Evolutionary conservation across 2,113 vertebrate species (phyloP), one percentile per base, ranked within the genome.

Genomic region (Pterocles gutturalis): DNA sequence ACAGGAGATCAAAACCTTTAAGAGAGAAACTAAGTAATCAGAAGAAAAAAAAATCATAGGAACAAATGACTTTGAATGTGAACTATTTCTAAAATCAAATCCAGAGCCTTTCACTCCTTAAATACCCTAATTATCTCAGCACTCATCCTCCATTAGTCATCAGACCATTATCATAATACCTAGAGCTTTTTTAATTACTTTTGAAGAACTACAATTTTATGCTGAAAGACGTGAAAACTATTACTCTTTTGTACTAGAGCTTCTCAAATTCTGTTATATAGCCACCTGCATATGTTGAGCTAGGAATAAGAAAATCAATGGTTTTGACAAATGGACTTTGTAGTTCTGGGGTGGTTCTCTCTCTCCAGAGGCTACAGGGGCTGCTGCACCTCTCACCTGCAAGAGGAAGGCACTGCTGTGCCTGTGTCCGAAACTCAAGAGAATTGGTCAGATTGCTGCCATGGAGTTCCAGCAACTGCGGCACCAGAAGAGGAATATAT

Each of bases 371-470:
- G 57, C 21, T 66, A 25, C 36, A 62, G 51, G 25, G 9, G 15
- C 21, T 49, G 17, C 17, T 31, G 25, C 38, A 46, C 8, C 31
- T 43, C 69, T 58, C 33, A 51, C 8, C 34, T 46, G n/a, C 26
- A 45, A 34, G 66, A 24, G 22, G 33, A 80, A 69, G 9, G 43
- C 15, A 24, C 18, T 3, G 26, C n/a, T 54, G 11, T 7, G 31
- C 38, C 26, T 21, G 2, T 4, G 4, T n/a, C 55, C 3, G 1
- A 89, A 65, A 57, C 2, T 3, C 4, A 28, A 48, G 16, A 67
- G 41, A 60, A 41, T 41, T 41, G 41, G 41, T 41, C 41, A 55
- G 14, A 34, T 57, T 3, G 4, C 29, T 17, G 3, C 7, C 34
- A 38, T 16, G 14, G 31, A 60, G 29, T 66, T 46, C 60, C 81